Evolutionary conservation across 1,140 invertebrate species (phyloP), one percentile per base, ranked within the genome.

Genomic region (Drosophila elegans): DNA sequence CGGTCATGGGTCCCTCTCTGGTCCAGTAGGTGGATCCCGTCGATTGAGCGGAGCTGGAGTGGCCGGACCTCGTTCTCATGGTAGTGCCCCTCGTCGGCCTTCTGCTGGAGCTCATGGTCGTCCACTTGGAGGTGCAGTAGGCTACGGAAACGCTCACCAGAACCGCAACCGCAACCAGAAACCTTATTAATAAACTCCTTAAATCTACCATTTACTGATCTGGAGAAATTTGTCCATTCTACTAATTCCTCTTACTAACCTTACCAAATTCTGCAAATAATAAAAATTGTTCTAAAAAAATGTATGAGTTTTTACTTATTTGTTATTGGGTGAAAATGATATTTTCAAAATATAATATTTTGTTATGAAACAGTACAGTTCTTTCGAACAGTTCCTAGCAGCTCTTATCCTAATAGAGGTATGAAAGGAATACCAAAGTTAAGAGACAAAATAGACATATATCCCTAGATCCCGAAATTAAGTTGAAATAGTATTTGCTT

Each of bases 81-180:
- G 64, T 7, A 36, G 32, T 34, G n/a, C n/a, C 7, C 6, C 67
- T 34, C 63, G 63, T 39, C 34, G 41, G 6, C 21, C 12, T 6
- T n/a, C 64, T 34, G 34, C 21, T 55, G 63, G 49, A 38, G 7
- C 41, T 1, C 27, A 46, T 4, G 45, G 57, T 2, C 49, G 60
- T 42, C 12, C 38, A 11, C 34, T 55, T 21, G 62, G 34, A 13
- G 63, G 34, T n/a, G 48, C 16, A 44, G 12, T 44, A 10, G 39
- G 13, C 4, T 27, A 48, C 16, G 67, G 67, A 34, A 38, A 55
- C 27, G 32, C n/a, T 1, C 63, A 69, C 10, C 21, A 64, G 55
- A 61, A 13, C 3, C 27, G 27, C 27, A 45, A 57, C 13, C 54
- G n/a, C 41, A 48, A 25, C 4, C 63, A 67, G 45, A 66, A 67